These are phyloP conservation scores for Danio jaintianensis DNA, from an alignment of 2,797 vertebrate species.

Conservation along the genomic window DNA sequence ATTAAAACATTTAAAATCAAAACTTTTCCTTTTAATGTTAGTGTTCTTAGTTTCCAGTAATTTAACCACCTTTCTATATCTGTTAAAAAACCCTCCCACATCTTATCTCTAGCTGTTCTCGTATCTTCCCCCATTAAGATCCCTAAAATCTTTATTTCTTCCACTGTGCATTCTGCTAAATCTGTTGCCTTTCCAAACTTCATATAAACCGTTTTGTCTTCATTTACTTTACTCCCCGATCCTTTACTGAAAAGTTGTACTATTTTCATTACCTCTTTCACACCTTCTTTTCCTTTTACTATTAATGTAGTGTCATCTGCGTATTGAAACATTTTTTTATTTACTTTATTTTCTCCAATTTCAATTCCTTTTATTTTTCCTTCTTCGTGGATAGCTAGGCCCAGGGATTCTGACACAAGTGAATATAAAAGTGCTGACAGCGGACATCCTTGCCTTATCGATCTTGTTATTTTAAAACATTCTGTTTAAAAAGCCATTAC, in stretches of 20 bases:
- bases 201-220: background rate
- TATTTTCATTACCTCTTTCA: background rate
- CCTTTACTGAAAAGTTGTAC: background rate
- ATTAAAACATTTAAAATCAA: too few relatives aligned
- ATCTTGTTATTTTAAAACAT: background rate
- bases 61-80: background rate
- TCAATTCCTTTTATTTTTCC: too few relatives aligned
- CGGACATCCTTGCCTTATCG: background rate
- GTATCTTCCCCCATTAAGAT: background rate
- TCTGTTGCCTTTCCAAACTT: background rate
- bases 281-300: background rate
- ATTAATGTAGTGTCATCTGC: slow-evolving; percentile 23
- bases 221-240: background rate
- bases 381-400: too few relatives aligned
- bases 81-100: background rate
- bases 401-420: too few relatives aligned
- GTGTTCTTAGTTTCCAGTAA: slow-evolving; percentile 1
- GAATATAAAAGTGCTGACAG: too few relatives aligned
- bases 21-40: slow-evolving; percentile 4
- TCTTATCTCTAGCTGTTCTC: background rate
- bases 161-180: too few relatives aligned
- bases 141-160: too few relatives aligned
- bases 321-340: slow-evolving; percentile 22
- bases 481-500: background rate
- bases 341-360: too few relatives aligned